Conservation (phyloP, 2,113 vertebrate genomes). For the Laterallus jamaicensis region DNA sequence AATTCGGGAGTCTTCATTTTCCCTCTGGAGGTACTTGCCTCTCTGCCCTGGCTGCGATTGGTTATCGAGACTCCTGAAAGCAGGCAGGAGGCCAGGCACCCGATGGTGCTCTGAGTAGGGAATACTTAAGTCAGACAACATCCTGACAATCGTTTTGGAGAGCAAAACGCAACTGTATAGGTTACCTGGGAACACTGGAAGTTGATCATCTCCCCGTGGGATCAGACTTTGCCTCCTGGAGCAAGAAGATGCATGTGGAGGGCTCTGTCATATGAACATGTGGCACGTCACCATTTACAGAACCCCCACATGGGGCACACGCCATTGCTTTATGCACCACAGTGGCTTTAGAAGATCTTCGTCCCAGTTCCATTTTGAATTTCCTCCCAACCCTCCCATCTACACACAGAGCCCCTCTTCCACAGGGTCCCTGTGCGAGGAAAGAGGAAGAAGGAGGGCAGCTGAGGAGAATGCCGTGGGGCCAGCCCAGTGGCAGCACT, state of each 20-base stretch:
- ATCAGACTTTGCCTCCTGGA: not conserved
- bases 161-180: constrained; percentile 10
- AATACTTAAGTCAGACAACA: constrained; percentile 37
- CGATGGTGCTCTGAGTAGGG: not conserved
- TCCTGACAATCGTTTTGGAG: constrained; percentile 50
- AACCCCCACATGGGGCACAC: not conserved
- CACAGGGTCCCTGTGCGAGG: not conserved
- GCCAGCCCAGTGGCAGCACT: not conserved
- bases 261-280: not conserved
- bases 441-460: not conserved
- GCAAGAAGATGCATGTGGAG: not conserved
- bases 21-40: not conserved
- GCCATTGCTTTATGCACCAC: not conserved
- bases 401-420: not conserved
- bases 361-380: constrained; percentile 45
- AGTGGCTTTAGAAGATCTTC: constrained; percentile 13
- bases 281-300: not conserved
- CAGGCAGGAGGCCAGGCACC: constrained; percentile 14
- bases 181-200: constrained; percentile 60
- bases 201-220: not conserved
- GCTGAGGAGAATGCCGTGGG: not conserved
- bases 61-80: not conserved
- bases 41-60: not conserved
- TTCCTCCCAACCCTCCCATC: constrained; percentile 6
- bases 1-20: not conserved